phyloP scores from a whole-genome alignment of 1,140 invertebrate species.

The Agrilus planipennis region DNA sequence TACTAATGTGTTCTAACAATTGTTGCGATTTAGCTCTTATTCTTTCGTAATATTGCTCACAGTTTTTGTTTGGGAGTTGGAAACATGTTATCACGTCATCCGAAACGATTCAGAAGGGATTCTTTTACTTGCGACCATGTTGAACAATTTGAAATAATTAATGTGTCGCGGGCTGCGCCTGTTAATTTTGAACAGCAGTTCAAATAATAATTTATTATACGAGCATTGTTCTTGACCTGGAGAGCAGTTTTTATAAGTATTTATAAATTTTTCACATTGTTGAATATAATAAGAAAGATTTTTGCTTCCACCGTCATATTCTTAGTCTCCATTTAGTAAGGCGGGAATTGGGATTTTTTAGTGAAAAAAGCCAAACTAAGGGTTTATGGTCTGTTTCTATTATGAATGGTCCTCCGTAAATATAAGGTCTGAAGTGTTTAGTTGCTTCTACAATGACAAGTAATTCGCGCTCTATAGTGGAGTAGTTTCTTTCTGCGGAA shows the following conservation, averaged over 20 bases:
- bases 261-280: conserved; percentile 7
- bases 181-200: conserved; percentile 10
- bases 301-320: conserved; percentile 8
- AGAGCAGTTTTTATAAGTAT: conserved; percentile 1
- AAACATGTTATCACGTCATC: conserved; percentile 11
- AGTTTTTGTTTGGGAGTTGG: conserved; percentile 8
- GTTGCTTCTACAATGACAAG: conserved; percentile 1
- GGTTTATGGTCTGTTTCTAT: conserved; percentile 18
- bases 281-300: conserved; percentile 4
- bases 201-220: conserved; percentile 7
- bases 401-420: conserved; percentile 16
- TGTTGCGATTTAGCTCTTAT: conserved; percentile 9
- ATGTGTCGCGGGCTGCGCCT: conserved; percentile 9
- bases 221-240: conserved; percentile 7
- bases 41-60: conserved; percentile 7
- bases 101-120: conserved; percentile 10
- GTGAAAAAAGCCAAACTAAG: background rate
- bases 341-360: conserved; percentile 29
- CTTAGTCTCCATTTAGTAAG: conserved; percentile 24
- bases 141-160: conserved; percentile 10
- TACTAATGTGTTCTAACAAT: conserved; percentile 6
- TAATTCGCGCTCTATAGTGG: conserved; percentile 3
- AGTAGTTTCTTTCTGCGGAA: conserved; percentile 3
- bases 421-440: conserved; percentile 7
- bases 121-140: conserved; percentile 10